Evolutionary conservation across 2,888 invertebrate species (phyloP).

Genomic region (Tachina lurida): DNA sequence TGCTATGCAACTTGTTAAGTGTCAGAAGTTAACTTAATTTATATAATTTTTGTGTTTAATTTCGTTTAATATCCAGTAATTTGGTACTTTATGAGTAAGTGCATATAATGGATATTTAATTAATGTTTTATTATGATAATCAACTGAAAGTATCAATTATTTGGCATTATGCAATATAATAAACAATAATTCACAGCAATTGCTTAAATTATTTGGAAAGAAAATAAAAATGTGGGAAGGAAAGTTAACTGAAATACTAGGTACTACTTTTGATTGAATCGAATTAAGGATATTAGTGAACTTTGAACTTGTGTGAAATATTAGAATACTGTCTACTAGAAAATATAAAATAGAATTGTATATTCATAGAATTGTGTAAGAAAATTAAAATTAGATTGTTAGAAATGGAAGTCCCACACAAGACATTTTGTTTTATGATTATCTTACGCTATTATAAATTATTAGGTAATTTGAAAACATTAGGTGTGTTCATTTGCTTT

Average conservation of each 20-base stretch:
- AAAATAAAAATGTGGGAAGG: neutral
- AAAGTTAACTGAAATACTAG: neutral
- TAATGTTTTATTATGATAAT: neutral
- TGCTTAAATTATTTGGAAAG: neutral
- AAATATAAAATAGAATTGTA: too few species aligned
- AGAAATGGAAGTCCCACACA: too few species aligned
- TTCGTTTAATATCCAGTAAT: slow-evolving; percentile 28
- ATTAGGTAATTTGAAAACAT: too few species aligned
- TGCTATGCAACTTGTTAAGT: neutral
- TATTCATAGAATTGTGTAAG: too few species aligned
- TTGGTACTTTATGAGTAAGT: neutral
- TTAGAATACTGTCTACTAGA: too few species aligned
- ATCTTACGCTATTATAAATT: too few species aligned
- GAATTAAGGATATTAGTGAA: neutral
- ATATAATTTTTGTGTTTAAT: slow-evolving; percentile 12
- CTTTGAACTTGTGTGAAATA: too few species aligned
- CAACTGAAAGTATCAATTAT: neutral
- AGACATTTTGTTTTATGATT: too few species aligned
- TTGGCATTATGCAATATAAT: neutral
- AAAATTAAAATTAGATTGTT: too few species aligned
- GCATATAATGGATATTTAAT: neutral
- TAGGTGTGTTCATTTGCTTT: too few species aligned
- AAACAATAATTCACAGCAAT: neutral
- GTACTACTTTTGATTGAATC: neutral
- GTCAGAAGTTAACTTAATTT: slow-evolving; percentile 36